Evolutionary conservation across 2,113 vertebrate species (phyloP).

Genomic region (Oreotragus oreotragus): DNA sequence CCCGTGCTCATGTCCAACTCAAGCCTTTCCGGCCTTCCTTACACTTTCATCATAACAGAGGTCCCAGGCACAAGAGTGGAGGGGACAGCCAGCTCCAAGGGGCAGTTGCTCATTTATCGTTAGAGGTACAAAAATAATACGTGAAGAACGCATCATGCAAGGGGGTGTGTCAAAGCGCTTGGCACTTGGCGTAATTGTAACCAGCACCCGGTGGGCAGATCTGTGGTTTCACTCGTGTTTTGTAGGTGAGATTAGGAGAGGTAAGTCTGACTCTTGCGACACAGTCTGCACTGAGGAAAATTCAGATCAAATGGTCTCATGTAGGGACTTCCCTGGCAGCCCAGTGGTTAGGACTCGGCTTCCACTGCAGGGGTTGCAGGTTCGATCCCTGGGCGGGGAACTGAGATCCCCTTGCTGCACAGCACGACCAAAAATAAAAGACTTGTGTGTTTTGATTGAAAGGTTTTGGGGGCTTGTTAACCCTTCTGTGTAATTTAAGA

Average conservation of each 20-base stretch:
- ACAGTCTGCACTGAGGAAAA: neutral
- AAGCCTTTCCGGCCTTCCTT: neutral
- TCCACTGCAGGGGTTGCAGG: neutral
- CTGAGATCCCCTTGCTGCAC: neutral
- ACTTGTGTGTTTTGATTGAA: neutral
- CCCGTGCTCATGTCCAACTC: neutral
- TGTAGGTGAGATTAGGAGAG: neutral
- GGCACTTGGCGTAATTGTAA: fast-evolving
- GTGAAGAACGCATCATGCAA: neutral
- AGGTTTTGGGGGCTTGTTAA: neutral
- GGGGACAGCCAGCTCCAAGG: neutral
- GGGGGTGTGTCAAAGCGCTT: neutral
- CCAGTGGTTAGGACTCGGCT: neutral
- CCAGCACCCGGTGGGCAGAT: neutral
- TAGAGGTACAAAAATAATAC: neutral
- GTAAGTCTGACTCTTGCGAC: neutral
- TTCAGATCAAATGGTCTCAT: neutral
- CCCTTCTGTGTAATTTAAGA: neutral
- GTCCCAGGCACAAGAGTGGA: neutral
- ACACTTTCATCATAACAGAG: neutral
- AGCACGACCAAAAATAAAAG: neutral
- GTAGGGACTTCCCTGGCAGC: neutral
- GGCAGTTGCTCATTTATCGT: neutral
- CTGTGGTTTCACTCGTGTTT: neutral
- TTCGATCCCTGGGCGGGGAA: neutral